phyloP scores from a whole-genome alignment of 2,797 vertebrate species.

The Cirrhinus molitorella region DNA sequence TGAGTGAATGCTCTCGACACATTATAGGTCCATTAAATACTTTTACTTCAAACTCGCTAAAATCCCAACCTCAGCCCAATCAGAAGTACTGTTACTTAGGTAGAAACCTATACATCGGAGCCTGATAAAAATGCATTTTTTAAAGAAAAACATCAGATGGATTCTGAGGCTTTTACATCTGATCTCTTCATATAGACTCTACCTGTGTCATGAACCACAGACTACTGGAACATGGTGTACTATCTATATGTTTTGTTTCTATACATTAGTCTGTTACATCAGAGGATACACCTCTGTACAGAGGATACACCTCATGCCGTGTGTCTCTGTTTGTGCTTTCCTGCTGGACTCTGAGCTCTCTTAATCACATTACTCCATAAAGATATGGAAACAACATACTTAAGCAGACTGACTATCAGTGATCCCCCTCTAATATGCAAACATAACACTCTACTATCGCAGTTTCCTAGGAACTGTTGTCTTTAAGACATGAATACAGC shows the following conservation, averaged over 20 bases:
- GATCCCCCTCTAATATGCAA: not conserved
- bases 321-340: constrained; percentile 22
- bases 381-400: constrained; percentile 38
- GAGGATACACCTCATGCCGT: not conserved
- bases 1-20: too few species aligned
- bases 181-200: not conserved
- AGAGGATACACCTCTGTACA: not conserved
- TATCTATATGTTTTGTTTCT: not conserved
- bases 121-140: too few species aligned
- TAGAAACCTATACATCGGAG: too few species aligned
- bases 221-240: constrained; percentile 4
- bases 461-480: not conserved
- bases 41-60: too few species aligned
- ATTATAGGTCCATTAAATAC: too few species aligned
- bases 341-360: constrained; percentile 37
- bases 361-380: not conserved
- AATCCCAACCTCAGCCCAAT: too few species aligned
- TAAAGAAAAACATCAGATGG: too few species aligned
- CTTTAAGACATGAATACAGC: not conserved
- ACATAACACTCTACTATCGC: not conserved
- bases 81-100: too few species aligned
- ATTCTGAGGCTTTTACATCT: too few species aligned
- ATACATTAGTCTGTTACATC: constrained; percentile 22
- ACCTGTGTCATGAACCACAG: not conserved
- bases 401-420: not conserved